Base-by-base conservation (phyloP, 2,888 invertebrate species). In the Eupeodes luniger region DNA sequence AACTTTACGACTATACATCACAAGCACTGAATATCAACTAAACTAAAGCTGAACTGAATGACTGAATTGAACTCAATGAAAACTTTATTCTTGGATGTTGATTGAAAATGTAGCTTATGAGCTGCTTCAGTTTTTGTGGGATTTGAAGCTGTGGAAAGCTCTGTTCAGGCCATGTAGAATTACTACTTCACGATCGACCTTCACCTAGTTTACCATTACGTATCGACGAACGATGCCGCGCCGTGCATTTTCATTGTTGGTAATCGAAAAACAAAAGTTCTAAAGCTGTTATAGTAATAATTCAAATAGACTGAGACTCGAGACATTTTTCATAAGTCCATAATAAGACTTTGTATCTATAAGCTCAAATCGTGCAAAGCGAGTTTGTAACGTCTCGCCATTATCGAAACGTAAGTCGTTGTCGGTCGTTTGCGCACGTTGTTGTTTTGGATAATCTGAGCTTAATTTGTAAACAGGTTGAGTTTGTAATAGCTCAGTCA, bases 1-100 rank as follows among this genome's bases (percentile, higher is more conserved):
- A 69, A 61, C 59, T 66, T 55, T 81, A 5, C 88, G 88, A 70
- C 85, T 88, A 70, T 88, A 88, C 88, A 88, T 88, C 47, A 36
- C 81, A 34, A 57, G 44, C 44, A 81, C 78, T 61, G 40, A 49
- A 67, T 36, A 40, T 40, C 81, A 78, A 88, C 88, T 88, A 76
- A 78, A 88, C 88, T 88, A 76, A 85, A 59, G 4, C 9, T 40
- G 40, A 40, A 40, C 9, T 9, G 40, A 40, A 40, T 7, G 40
- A 40, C 40, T 40, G 40, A 19, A 19, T 19, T 19, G 19, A 27
- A 27, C 27, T 27, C 27, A 27, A 27, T 27, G 70, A 51, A 16
- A 55, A 53, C 19, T 47, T 16, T 61, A 16, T 81, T 70, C 64
- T 81, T 85, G 57, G 74, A 55, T 55, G 14, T 72, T 62, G 69